phyloP scores from a whole-genome alignment of 2,797 vertebrate genomes.

The Sarcophilus harrisii region DNA sequence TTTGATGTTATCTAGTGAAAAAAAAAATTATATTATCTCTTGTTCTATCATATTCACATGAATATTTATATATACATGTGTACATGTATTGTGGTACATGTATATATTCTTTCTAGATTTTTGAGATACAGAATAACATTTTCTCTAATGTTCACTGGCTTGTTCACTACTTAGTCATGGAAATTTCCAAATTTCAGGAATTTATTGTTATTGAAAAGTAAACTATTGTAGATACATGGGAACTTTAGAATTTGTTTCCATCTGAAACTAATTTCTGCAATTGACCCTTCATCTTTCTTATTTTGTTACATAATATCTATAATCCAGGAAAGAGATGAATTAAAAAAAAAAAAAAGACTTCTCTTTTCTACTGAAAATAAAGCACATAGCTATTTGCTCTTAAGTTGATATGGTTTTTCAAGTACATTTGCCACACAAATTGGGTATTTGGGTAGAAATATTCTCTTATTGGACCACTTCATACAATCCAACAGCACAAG shows the following conservation, averaged over 20 bases:
- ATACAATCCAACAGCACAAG: background rate
- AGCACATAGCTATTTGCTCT: constrained; percentile 20
- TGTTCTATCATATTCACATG: background rate
- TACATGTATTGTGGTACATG: background rate
- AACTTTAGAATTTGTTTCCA: background rate
- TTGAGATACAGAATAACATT: background rate
- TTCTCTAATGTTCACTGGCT: background rate
- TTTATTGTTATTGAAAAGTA: background rate
- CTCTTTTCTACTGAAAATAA: constrained; percentile 18
- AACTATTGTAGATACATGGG: background rate
- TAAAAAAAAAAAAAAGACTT: constrained; percentile 46
- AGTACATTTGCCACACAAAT: constrained; percentile 43
- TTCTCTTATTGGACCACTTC: background rate
- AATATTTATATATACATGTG: background rate
- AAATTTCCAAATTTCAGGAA: background rate
- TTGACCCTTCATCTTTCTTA: background rate
- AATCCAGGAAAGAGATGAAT: constrained; percentile 26
- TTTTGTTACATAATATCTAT: constrained; percentile 39
- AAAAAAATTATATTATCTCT: background rate
- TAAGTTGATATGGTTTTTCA: constrained; percentile 40
- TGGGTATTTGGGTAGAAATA: constrained; percentile 32
- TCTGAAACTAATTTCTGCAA: background rate
- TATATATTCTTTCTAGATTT: background rate
- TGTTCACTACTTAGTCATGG: background rate
- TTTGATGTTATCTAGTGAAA: background rate